Evolutionary conservation across 2,888 invertebrate species (phyloP).

Genomic region (Ormyrus labotus): DNA sequence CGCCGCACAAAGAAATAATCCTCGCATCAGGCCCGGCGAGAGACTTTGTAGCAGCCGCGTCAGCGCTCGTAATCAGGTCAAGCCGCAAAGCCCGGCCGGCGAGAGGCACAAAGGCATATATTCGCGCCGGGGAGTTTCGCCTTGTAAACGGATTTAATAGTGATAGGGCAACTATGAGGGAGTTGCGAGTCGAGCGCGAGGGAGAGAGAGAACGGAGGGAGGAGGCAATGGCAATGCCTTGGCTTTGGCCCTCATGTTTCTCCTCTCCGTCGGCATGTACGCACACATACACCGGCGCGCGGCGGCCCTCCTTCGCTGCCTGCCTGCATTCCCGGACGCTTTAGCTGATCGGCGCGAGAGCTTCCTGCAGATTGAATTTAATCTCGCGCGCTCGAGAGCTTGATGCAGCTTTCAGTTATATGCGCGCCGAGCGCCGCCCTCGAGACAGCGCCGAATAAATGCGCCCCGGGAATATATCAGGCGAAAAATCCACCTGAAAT

Average conservation of each 20-base stretch:
- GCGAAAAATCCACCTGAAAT: too few relatives aligned
- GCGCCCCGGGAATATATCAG: too few relatives aligned
- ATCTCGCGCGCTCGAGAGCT: slow-evolving; percentile 53
- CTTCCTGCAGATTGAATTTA: slow-evolving; percentile 66
- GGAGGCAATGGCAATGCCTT: slow-evolving; percentile 58
- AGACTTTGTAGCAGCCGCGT: too few relatives aligned
- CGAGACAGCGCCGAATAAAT: too few relatives aligned
- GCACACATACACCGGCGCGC: too few relatives aligned
- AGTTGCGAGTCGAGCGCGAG: slow-evolving; percentile 49
- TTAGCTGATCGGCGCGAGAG: slow-evolving; percentile 59
- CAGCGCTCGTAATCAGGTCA: slow-evolving; percentile 27
- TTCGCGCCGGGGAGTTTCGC: slow-evolving; percentile 29
- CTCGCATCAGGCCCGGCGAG: too few relatives aligned
- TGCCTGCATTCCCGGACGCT: slow-evolving; percentile 35
- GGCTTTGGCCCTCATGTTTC: slow-evolving; percentile 42
- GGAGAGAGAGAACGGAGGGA: too few relatives aligned
- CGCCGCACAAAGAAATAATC: too few relatives aligned
- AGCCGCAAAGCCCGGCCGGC: slow-evolving; percentile 48
- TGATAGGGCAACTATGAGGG: slow-evolving; percentile 66
- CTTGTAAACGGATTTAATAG: slow-evolving; percentile 62
- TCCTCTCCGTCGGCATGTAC: slow-evolving; percentile 36
- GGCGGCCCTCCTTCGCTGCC: too few relatives aligned
- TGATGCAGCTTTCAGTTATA: too few relatives aligned
- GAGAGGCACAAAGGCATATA: slow-evolving; percentile 55
- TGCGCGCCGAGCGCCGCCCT: too few relatives aligned